Percentiles rank a stretch among this genome's conserved stretches.
Conservation (phyloP, 1,140 invertebrate genomes). For the Cepaea nemoralis region DNA sequence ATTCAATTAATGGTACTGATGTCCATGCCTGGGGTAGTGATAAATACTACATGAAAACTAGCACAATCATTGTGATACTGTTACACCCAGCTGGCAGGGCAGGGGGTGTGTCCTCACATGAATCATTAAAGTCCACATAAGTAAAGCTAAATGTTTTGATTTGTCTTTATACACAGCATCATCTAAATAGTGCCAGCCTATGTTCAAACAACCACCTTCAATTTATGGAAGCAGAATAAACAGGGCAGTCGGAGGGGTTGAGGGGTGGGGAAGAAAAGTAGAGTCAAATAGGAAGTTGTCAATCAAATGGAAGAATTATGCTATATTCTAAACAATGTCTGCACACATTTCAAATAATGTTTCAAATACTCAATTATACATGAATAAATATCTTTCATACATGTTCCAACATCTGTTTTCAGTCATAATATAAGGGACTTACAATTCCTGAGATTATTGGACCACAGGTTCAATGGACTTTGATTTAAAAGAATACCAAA, state of each 20-base stretch:
- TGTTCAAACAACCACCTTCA: background rate
- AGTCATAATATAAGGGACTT: background rate
- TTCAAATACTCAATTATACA: background rate
- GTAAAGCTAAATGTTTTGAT: background rate
- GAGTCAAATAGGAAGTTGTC: no score
- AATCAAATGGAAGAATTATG: background rate
- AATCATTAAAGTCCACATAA: background rate
- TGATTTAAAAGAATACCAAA: no score
- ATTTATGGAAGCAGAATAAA: background rate
- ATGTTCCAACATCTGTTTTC: background rate
- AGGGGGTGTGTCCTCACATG: no score
- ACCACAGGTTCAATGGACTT: no score
- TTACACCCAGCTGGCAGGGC: no score
- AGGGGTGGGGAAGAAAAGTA: no score
- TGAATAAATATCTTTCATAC: background rate
- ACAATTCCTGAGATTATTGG: background rate
- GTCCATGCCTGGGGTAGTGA: slow-evolving; percentile 18
- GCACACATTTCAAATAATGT: background rate
- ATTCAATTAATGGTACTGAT: background rate
- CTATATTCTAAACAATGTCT: background rate
- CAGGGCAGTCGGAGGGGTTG: no score
- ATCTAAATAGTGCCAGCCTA: background rate
- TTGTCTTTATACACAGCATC: background rate
- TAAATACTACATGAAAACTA: slow-evolving; percentile 32
- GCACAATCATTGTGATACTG: background rate